Evolutionary conservation across 1,140 invertebrate genomes (phyloP).

Genomic region (Drosophila baimaii): DNA sequence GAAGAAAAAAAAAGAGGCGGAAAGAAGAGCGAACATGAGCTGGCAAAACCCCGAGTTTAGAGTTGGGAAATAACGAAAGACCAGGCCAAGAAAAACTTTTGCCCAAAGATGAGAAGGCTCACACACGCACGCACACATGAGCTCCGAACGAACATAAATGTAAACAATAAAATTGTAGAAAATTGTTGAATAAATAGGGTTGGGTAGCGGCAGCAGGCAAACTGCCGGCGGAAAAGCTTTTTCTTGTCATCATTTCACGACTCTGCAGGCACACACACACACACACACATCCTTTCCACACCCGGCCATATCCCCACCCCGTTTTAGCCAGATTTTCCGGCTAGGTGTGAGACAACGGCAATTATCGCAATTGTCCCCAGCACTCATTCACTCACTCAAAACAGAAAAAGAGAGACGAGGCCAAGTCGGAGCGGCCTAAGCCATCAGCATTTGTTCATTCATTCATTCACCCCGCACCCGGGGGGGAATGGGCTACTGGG

Average conservation of each 20-base stretch:
- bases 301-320: neutral
- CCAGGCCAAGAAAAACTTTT: constrained; percentile 65
- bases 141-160: constrained; percentile 67
- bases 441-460: constrained; percentile 77
- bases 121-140: constrained; percentile 28
- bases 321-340: constrained; percentile 22
- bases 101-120: constrained; percentile 49
- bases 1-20: constrained; percentile 5
- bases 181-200: constrained; percentile 68
- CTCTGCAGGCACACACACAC: constrained; percentile 44
- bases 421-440: constrained; percentile 41
- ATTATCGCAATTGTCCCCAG: constrained; percentile 80
- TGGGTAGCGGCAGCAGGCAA: constrained; percentile 50
- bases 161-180: constrained; percentile 82
- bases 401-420: constrained; percentile 26
- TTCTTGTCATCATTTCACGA: constrained; percentile 82
- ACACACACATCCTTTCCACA: neutral
- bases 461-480: constrained; percentile 39
- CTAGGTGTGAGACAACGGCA: constrained; percentile 81
- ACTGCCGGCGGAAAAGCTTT: constrained; percentile 78
- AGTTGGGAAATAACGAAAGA: constrained; percentile 43
- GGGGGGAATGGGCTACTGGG: neutral
- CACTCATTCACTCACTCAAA: constrained; percentile 61
- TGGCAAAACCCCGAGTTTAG: constrained; percentile 27
- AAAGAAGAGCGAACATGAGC: constrained; percentile 12